Base-by-base conservation (phyloP, 2,797 vertebrate genomes). In the Gymnodraco acuticeps region DNA sequence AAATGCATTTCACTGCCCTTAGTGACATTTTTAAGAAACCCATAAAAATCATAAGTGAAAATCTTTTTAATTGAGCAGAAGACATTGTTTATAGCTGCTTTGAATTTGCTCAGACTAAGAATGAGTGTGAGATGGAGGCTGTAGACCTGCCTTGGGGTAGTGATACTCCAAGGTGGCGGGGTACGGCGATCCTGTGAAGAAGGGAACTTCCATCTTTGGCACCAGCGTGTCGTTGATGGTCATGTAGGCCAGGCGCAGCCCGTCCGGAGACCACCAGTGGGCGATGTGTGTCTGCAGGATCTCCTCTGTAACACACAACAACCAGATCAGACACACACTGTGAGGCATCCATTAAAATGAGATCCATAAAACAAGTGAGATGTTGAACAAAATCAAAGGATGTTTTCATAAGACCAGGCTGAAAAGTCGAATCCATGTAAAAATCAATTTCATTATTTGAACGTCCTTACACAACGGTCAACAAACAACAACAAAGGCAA, bases 261-360 rank as follows among this genome's bases (percentile, higher is more conserved):
- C 98, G 16, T 99, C 97, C 0, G 98, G 97, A 75, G 98, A 99
- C 98, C 98, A 99, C 98, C 98, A 99, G 81, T 99, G 98, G 12
- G 97, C 96, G 7, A 97, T 92, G 54, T 98, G 95, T 58, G 93
- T 97, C 93, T 97, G 96, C 84, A 99, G 90, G 70, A 99, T 96
- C 94, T 99, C 98, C 93, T 99, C 98, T 99, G 92, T 27, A 80
- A 84, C 23, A 27, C 75, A 19, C 10, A 70, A 12, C 1, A 70
- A 15, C 1, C 51, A 74, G 5, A 56, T 59, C 16, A 38, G 1
- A 48, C 13, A 52, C 11, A 33, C 33, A 48, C 20, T 11, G 20
- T 42, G 33, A 69, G 13, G 11, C 10, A 61, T 9, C 7, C 17
- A 33, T 43, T 13, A 68, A 42, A 63, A 5, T 14, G 4, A 43